Evolutionary conservation across 1,140 invertebrate species (phyloP).

Genomic region (Drosophila ohnishii): DNA sequence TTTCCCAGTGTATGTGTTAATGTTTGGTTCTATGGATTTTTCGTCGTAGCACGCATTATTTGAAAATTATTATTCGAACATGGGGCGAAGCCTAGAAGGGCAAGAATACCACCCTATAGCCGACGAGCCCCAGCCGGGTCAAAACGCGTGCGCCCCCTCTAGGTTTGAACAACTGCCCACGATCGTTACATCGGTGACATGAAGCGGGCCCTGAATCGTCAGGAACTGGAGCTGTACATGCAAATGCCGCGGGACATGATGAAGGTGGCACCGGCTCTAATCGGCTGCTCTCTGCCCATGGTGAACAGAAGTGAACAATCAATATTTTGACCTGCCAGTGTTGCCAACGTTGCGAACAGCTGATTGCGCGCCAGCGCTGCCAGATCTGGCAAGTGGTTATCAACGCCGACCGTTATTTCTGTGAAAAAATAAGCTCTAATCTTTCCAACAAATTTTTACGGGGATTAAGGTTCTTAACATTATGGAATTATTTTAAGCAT

Average conservation of each 20-base stretch:
- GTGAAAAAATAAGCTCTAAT: not conserved
- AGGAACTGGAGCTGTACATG: constrained; percentile 89
- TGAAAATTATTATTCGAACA: too few species aligned
- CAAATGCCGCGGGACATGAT: constrained; percentile 92
- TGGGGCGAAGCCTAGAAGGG: too few species aligned
- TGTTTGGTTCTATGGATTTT: too few species aligned
- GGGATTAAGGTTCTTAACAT: too few species aligned
- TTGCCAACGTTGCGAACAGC: constrained; percentile 25
- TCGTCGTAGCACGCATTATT: too few species aligned
- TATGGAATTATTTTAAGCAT: too few species aligned
- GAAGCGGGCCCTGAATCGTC: constrained; percentile 85
- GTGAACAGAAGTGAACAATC: constrained; percentile 80
- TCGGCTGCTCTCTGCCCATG: constrained; percentile 91
- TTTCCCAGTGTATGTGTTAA: too few species aligned
- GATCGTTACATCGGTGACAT: too few species aligned
- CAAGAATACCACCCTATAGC: too few species aligned
- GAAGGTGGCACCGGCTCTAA: constrained; percentile 90
- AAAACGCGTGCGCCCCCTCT: too few species aligned
- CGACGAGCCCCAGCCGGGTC: too few species aligned
- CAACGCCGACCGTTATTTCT: constrained; percentile 23
- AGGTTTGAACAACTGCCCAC: too few species aligned
- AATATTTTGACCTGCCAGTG: constrained; percentile 39
- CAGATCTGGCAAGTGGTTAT: constrained; percentile 8
- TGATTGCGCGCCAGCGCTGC: constrained; percentile 22
- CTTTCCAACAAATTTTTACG: not conserved